phyloP scores from a whole-genome alignment of 1,140 invertebrate species.

The Heterodera schachtii region DNA sequence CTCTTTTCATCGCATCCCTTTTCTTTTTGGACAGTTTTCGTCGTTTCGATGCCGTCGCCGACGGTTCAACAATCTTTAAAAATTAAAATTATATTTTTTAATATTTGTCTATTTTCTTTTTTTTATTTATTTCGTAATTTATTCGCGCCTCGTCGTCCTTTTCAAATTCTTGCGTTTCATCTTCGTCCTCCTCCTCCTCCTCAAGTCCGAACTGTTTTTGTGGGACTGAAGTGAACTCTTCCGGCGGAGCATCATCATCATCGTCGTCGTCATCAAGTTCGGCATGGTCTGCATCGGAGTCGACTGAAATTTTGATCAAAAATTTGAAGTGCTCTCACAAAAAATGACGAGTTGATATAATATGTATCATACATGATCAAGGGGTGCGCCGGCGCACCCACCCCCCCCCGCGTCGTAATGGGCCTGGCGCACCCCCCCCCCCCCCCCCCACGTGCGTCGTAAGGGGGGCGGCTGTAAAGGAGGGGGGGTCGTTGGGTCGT shows the following conservation, averaged over 20 bases:
- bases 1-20: constrained; percentile 24
- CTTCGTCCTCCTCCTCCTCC: constrained; percentile 9
- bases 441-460: too few species aligned
- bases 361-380: too few species aligned
- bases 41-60: neutral
- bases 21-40: constrained; percentile 29
- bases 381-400: too few species aligned
- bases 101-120: too few species aligned
- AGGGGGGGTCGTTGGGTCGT: too few species aligned
- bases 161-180: constrained; percentile 1
- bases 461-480: too few species aligned
- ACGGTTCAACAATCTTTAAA: neutral
- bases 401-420: too few species aligned
- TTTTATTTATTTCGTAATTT: too few species aligned
- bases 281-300: neutral
- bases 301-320: too few species aligned
- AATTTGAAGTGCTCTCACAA: too few species aligned
- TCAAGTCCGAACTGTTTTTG: constrained; percentile 7
- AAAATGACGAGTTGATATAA: too few species aligned
- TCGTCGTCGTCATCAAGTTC: constrained; percentile 16
- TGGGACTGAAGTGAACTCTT: constrained; percentile 20
- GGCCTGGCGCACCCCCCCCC: too few species aligned
- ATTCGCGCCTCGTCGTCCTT: neutral
- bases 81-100: neutral
- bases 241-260: constrained; percentile 32